A percentile compares a stretch with the other conserved stretches of the same genome.
phyloP scores from a whole-genome alignment of 2,888 invertebrate genomes.

The Pristionchus japonicus region DNA sequence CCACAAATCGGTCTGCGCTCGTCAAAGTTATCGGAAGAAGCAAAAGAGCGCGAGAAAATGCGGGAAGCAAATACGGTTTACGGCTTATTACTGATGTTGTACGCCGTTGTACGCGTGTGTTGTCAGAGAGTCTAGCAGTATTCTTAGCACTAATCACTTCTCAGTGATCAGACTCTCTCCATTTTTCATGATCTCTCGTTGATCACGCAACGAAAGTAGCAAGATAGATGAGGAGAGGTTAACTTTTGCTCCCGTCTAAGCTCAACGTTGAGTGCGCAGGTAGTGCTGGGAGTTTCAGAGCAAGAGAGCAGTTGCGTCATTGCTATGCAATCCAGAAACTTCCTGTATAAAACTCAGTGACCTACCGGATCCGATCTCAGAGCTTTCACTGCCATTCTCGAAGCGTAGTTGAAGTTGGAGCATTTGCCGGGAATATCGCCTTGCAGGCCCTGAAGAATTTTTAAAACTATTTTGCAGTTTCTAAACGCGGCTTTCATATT shows the following conservation, averaged over 20 bases:
- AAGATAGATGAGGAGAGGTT: too few species aligned
- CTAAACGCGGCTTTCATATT: not conserved
- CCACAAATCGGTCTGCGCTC: not conserved
- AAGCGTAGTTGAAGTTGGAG: constrained; percentile 69
- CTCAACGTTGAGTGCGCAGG: too few species aligned
- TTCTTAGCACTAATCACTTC: not conserved
- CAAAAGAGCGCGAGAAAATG: constrained; percentile 1
- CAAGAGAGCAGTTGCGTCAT: too few species aligned
- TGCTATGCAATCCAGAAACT: too few species aligned
- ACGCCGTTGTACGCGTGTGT: not conserved
- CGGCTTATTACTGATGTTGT: constrained; percentile 25
- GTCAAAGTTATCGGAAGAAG: not conserved
- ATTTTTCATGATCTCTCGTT: too few species aligned
- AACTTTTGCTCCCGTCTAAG: too few species aligned
- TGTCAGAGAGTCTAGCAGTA: not conserved
- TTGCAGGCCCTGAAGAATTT: constrained; percentile 47
- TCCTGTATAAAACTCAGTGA: too few species aligned
- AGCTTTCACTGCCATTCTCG: constrained; percentile 60
- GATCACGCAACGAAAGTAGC: too few species aligned
- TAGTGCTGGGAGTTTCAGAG: too few species aligned
- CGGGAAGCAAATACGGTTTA: not conserved
- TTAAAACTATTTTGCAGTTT: not conserved
- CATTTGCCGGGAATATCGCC: constrained; percentile 73
- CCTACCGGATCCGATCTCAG: constrained; percentile 60
- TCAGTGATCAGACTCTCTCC: too few species aligned